Percentiles rank a stretch among this genome's conserved stretches.
These are phyloP conservation scores for Aix galericulata DNA, from an alignment of 2,113 vertebrate genomes.

Conservation along the genomic window DNA sequence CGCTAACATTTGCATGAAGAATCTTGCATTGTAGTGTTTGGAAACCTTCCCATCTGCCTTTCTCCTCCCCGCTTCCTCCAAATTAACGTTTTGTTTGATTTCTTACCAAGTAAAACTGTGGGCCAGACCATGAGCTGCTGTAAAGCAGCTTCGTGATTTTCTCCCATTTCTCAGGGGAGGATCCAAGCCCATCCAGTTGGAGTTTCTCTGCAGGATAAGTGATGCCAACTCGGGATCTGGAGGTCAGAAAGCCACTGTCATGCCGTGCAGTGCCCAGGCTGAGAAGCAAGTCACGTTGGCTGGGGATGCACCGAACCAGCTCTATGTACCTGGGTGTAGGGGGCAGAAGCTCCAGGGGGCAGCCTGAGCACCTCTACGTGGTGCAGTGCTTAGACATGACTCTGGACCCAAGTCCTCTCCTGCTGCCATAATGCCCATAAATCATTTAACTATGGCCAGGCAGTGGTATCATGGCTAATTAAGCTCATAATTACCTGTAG, in stretches of 20 bases:
- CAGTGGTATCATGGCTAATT: not conserved
- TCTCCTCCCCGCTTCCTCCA: not conserved
- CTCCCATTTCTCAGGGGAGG: not conserved
- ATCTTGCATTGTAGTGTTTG: not conserved
- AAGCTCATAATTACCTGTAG: not conserved
- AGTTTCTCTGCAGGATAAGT: fast-evolving
- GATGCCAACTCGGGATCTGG: not conserved
- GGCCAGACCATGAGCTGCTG: not conserved
- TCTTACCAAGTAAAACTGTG: not conserved
- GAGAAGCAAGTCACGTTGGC: not conserved
- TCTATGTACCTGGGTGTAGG: fast-evolving
- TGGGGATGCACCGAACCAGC: too few relatives aligned
- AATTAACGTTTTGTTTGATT: not conserved
- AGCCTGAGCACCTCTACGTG: not conserved
- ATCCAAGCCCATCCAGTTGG: not conserved
- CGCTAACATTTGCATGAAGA: not conserved
- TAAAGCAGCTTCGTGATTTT: not conserved
- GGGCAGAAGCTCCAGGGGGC: too few relatives aligned
- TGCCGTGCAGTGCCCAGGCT: not conserved
- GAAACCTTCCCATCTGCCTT: not conserved
- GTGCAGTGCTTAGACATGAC: not conserved
- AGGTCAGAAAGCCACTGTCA: not conserved
- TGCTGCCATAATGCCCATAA: not conserved
- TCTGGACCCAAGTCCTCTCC: not conserved
- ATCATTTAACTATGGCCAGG: not conserved